Evolutionary conservation across 2,888 invertebrate species (phyloP).

Genomic region (Epirrita christyi): DNA sequence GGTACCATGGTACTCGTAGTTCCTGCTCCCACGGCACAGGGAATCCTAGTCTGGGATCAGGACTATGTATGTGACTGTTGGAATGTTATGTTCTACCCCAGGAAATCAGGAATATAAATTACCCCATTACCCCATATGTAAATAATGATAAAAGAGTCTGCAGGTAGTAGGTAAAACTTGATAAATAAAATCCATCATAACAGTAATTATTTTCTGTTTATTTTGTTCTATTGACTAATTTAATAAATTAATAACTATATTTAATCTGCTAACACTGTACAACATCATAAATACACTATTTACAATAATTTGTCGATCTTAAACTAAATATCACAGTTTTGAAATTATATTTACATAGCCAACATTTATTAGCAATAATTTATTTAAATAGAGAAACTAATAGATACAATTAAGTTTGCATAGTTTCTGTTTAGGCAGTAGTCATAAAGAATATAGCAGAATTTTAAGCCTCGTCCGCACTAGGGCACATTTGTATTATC

Average conservation of each 20-base stretch:
- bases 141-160: too few relatives aligned
- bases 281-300: conserved; percentile 38
- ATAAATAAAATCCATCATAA: conserved; percentile 45
- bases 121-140: too few relatives aligned
- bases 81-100: too few relatives aligned
- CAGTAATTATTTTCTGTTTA: conserved; percentile 64
- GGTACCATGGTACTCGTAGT: too few relatives aligned
- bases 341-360: conserved; percentile 49
- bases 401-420: conserved; percentile 2
- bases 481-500: too few relatives aligned
- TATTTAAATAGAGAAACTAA: conserved; percentile 17
- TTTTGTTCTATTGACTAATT: conserved; percentile 57
- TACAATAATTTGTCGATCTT: conserved; percentile 39
- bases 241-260: conserved; percentile 52
- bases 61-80: too few relatives aligned
- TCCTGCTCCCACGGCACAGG: too few relatives aligned
- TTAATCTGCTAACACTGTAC: conserved; percentile 27
- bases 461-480: too few relatives aligned
- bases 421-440: neutral
- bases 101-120: too few relatives aligned
- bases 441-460: too few relatives aligned
- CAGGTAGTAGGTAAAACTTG: conserved; percentile 21
- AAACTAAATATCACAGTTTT: conserved; percentile 71
- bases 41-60: too few relatives aligned
- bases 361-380: conserved; percentile 24